Evolutionary conservation across 1,140 invertebrate species (phyloP).

Genomic region (Globodera ellingtonae): DNA sequence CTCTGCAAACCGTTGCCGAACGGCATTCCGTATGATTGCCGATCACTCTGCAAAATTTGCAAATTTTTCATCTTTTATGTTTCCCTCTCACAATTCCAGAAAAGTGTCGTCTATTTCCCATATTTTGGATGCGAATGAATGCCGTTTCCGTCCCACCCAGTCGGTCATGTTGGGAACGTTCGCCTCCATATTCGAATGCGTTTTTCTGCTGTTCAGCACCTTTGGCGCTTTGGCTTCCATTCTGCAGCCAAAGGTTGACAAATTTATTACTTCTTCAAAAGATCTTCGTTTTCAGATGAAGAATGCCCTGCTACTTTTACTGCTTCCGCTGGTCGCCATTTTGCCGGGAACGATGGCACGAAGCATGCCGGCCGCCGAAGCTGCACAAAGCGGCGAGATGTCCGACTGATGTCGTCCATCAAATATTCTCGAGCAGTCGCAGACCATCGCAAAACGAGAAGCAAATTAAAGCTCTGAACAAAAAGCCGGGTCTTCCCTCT

Average conservation of each 20-base stretch:
- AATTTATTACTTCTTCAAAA: background rate
- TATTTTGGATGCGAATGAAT: no score
- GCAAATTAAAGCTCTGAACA: background rate
- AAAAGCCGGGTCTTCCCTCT: no score
- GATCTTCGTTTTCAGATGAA: background rate
- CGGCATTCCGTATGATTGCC: no score
- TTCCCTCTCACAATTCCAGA: no score
- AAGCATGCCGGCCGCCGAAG: background rate
- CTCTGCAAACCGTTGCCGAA: no score
- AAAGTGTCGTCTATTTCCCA: no score
- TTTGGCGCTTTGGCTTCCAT: conserved; percentile 15
- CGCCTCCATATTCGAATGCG: conserved; percentile 19
- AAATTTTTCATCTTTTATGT: no score
- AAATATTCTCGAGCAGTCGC: background rate
- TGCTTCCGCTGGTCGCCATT: conserved; percentile 9
- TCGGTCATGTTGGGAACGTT: conserved; percentile 1
- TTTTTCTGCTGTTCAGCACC: conserved; percentile 16
- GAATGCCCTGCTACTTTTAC: background rate
- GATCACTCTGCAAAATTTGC: no score
- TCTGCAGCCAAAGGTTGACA: conserved; percentile 22
- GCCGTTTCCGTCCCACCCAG: background rate
- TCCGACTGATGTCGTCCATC: background rate
- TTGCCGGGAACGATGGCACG: background rate
- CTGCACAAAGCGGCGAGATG: background rate
- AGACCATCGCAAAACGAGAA: background rate